Evolutionary conservation across 2,797 vertebrate species (phyloP), one percentile per base, ranked within the genome.

Genomic region (Acrossocheilus wenchowensis): DNA sequence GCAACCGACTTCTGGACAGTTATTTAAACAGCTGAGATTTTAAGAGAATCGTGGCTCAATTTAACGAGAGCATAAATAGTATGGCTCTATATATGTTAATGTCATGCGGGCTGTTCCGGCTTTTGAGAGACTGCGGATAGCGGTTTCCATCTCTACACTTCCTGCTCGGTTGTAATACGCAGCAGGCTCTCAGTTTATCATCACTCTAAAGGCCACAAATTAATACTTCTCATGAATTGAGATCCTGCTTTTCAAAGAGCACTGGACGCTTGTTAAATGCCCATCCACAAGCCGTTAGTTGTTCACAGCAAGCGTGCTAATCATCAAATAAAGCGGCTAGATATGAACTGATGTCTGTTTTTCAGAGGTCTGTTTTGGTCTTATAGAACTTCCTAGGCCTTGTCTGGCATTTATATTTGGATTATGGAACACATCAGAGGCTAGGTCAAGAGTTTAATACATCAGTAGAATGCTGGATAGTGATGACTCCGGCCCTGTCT

Each of bases 141-240:
- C 82, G 62, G 39, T 60, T 26, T 15, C 89, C 83, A 73, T 72
- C 74, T 81, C 69, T 30, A 73, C 80, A 41, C 69, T n/a, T 84
- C 85, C 60, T 78, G 83, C 14, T 87, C 73, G 0, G 66, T 26
- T 82, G 71, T 86, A 88, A 87, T 84, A 87, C 87, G 87, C 88
- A 86, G 81, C 81, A 72, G 73, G 88, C 89, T 92, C 87, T 80
- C 78, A 82, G 84, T 88, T 92, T 92, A 91, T 91, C 90, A 81
- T 85, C 62, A 68, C 50, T 74, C 78, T 64, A 92, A 93, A 93
- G 91, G 90, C 93, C 90, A 90, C 88, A 93, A 94, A 94, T 94
- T 93, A 93, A 91, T 93, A 92, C 88, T 78, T 89, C 88, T 92
- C 91, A 89, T 84, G 83, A 85, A 90, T 90, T 68, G 84, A 91